phyloP scores from a whole-genome alignment of 2,113 vertebrate genomes.

The Pandion haliaetus region DNA sequence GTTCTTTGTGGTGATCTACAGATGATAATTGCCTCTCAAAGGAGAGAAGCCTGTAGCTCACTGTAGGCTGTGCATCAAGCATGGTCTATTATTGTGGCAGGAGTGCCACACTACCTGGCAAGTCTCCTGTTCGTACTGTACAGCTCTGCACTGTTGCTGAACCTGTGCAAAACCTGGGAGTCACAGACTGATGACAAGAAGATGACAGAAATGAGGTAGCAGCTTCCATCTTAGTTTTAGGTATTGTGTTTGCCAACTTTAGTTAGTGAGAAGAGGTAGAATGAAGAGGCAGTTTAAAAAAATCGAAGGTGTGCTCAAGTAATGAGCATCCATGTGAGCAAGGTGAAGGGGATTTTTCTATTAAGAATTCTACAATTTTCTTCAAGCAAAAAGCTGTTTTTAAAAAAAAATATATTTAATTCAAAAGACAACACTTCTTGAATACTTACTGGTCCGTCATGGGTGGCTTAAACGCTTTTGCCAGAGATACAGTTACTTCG shows the following conservation, averaged over 20 bases:
- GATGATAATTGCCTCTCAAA: not conserved
- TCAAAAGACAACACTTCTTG: not conserved
- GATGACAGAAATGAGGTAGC: not conserved
- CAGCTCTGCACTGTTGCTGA: not conserved
- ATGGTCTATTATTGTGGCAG: not conserved
- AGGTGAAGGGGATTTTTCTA: not conserved
- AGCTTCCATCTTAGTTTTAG: not conserved
- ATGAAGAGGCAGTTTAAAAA: not conserved
- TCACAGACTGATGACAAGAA: not conserved
- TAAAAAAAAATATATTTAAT: not conserved
- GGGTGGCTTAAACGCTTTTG: not conserved
- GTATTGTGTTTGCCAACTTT: not conserved
- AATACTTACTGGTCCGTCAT: not conserved
- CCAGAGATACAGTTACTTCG: not conserved
- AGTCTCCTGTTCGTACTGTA: not conserved
- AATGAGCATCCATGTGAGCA: not conserved
- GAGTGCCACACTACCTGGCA: not conserved
- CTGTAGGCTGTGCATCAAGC: not conserved
- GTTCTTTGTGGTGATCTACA: not conserved
- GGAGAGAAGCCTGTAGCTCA: not conserved
- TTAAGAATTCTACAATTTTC: not conserved
- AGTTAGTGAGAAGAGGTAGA: not conserved
- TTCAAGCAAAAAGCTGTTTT: not conserved
- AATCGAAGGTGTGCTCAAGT: not conserved
- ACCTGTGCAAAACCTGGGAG: not conserved